A percentile compares a stretch with the other conserved stretches of the same genome.
Evolutionary conservation across 2,888 invertebrate genomes (phyloP).

Genomic region (Empis stercorea): DNA sequence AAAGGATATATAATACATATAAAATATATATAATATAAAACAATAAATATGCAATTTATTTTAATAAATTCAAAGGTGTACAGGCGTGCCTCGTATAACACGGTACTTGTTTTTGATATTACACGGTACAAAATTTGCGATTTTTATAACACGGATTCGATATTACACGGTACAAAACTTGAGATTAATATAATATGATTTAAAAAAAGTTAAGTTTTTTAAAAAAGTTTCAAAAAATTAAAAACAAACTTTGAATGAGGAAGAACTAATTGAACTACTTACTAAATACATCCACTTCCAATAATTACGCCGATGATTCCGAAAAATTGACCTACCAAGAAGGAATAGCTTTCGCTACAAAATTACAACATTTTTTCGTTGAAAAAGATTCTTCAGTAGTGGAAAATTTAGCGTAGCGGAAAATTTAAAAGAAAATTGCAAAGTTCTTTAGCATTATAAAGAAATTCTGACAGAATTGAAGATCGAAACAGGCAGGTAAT

Average conservation of each 20-base stretch:
- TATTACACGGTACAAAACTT: too few species aligned
- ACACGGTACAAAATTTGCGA: too few species aligned
- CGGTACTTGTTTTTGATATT: too few species aligned
- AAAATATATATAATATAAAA: too few species aligned
- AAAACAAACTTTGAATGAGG: constrained; percentile 3
- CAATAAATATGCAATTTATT: too few species aligned
- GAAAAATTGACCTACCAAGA: constrained; percentile 2
- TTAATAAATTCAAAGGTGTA: too few species aligned
- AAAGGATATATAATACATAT: too few species aligned
- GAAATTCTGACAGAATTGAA: constrained; percentile 1
- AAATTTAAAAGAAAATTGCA: not conserved
- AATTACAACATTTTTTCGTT: not conserved
- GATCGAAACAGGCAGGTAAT: constrained; percentile 1
- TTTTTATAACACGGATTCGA: too few species aligned
- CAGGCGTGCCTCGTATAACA: too few species aligned
- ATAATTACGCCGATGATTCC: constrained; percentile 1
- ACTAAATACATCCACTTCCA: not conserved
- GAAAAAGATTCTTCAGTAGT: constrained; percentile 3
- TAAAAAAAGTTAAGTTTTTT: too few species aligned
- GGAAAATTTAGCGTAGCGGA: not conserved
- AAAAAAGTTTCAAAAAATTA: too few species aligned
- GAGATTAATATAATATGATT: too few species aligned
- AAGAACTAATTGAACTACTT: constrained; percentile 4
- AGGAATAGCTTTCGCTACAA: constrained; percentile 1
- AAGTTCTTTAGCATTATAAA: not conserved